Evolutionary conservation across 2,113 vertebrate species (phyloP).

Genomic region (Pseudorectes ferrugineus): DNA sequence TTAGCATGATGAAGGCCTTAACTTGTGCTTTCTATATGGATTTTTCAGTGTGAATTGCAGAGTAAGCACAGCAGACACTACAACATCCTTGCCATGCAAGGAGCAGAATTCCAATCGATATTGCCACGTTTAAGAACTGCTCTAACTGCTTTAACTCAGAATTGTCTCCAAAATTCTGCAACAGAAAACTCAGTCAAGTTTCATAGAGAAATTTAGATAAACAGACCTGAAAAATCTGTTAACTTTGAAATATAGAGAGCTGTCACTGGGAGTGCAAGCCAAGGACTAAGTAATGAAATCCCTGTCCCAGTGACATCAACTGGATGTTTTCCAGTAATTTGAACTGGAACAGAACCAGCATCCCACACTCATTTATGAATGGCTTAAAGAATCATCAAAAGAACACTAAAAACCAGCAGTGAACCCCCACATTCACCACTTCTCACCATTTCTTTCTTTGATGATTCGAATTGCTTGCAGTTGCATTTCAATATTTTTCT

Average conservation of each 20-base stretch:
- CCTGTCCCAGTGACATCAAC: neutral
- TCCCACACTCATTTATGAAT: neutral
- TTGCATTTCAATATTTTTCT: conserved; percentile 97
- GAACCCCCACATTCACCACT: neutral
- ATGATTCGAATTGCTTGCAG: conserved; percentile 93
- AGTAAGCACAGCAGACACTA: neutral
- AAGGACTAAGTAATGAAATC: neutral
- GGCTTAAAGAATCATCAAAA: neutral
- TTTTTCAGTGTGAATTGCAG: neutral
- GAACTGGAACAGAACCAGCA: neutral
- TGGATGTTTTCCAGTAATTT: neutral
- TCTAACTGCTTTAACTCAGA: neutral
- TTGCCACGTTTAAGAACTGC: neutral
- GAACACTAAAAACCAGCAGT: neutral
- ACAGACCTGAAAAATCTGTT: neutral
- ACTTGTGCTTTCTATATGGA: neutral
- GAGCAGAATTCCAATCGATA: neutral
- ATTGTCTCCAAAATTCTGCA: neutral
- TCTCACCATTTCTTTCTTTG: conserved; percentile 90
- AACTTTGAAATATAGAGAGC: neutral
- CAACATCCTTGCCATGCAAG: neutral
- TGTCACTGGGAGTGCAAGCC: neutral
- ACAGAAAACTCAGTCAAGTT: neutral
- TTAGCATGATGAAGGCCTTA: neutral
- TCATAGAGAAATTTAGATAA: neutral